A percentile compares a stretch with the other conserved stretches of the same genome.
Evolutionary conservation across 2,797 vertebrate species (phyloP).

Genomic region (Gymnothorax javanicus): DNA sequence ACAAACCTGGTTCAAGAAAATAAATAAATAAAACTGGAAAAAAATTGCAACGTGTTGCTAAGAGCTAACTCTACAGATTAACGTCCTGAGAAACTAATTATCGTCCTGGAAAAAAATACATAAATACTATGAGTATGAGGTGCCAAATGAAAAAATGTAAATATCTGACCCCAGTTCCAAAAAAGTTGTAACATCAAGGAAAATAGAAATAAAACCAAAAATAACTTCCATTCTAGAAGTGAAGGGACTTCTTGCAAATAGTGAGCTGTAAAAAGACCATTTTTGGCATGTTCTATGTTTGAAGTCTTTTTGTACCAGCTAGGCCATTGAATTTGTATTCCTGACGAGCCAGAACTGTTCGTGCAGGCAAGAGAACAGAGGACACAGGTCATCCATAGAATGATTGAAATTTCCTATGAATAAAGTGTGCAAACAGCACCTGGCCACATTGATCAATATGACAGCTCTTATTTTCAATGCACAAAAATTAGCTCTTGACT

Average conservation of each 20-base stretch:
- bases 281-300: neutral
- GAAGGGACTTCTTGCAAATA: too few relatives aligned
- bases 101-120: neutral
- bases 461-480: neutral
- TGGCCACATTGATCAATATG: neutral
- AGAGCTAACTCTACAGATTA: neutral
- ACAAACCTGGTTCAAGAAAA: neutral
- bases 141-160: too few relatives aligned
- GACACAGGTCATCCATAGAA: neutral
- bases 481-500: neutral
- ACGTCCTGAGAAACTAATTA: neutral
- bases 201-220: too few relatives aligned
- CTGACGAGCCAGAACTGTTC: neutral
- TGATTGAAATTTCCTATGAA: neutral
- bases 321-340: neutral
- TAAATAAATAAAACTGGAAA: slow-evolving; percentile 12
- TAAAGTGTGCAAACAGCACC: neutral
- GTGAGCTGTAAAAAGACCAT: neutral
- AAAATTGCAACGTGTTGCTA: neutral
- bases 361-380: neutral
- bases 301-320: neutral
- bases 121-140: too few relatives aligned
- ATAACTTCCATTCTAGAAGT: too few relatives aligned
- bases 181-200: too few relatives aligned
- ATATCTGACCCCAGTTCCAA: too few relatives aligned